These are phyloP conservation scores for Calephelis virginiensis DNA, from an alignment of 1,140 invertebrate genomes.

Conservation along the genomic window DNA sequence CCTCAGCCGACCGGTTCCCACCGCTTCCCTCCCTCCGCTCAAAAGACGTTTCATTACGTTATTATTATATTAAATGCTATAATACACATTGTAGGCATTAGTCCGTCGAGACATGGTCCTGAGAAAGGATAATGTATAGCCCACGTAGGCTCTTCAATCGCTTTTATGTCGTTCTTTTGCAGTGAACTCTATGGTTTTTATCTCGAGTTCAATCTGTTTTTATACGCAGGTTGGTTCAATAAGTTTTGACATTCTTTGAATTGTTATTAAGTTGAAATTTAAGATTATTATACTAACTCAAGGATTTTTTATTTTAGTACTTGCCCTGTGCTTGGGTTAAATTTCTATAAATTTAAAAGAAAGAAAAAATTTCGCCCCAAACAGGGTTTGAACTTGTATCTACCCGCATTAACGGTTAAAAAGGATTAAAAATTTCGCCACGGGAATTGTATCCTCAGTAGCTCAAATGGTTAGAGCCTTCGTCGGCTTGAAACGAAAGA, in stretches of 20 bases:
- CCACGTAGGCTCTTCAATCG: conserved; percentile 37
- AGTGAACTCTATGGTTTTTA: conserved; percentile 42
- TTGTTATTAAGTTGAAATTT: neutral
- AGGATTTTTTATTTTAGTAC: conserved; percentile 6
- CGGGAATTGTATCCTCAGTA: no score
- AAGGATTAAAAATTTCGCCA: no score
- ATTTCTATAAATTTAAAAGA: no score
- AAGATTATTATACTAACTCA: neutral
- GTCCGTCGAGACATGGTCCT: conserved; percentile 54
- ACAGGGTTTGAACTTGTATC: no score
- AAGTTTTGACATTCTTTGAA: neutral
- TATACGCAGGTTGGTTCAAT: conserved; percentile 1
- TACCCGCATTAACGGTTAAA: no score
- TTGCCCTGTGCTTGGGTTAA: no score
- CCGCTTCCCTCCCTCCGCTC: conserved; percentile 42
- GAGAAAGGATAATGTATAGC: conserved; percentile 59
- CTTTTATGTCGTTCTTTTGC: conserved; percentile 45
- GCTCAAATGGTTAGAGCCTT: no score
- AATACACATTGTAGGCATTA: conserved; percentile 75
- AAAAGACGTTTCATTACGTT: conserved; percentile 75
- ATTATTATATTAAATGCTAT: conserved; percentile 78
- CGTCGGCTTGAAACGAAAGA: no score
- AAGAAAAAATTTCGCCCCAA: no score
- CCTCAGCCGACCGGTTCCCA: conserved; percentile 70
- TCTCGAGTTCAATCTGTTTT: conserved; percentile 2